Evolutionary conservation across 2,888 invertebrate genomes (phyloP).

Genomic region (Vanessa cardui): DNA sequence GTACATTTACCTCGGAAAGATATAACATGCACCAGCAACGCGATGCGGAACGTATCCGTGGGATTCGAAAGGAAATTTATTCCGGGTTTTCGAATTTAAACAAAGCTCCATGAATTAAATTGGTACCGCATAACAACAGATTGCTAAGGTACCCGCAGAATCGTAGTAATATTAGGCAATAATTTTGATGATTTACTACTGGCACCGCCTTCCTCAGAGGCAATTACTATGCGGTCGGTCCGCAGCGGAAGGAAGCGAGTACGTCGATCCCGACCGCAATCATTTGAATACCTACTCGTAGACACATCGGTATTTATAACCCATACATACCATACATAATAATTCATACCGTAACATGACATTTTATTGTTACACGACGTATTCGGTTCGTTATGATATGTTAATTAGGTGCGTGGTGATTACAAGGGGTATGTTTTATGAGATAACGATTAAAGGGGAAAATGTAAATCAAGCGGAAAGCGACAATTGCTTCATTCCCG

Average conservation of each 20-base stretch:
- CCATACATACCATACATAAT: conserved; percentile 45
- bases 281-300: conserved; percentile 74
- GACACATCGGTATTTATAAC: conserved; percentile 74
- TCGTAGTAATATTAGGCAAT: conserved; percentile 76
- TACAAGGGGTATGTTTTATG: conserved; percentile 37
- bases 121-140: conserved; percentile 67
- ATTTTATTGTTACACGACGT: conserved; percentile 66
- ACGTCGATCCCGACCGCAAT: conserved; percentile 77
- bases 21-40: conserved; percentile 45
- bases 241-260: conserved; percentile 75
- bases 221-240: conserved; percentile 78
- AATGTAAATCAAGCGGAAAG: conserved; percentile 30
- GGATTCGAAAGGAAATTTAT: conserved; percentile 61
- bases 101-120: conserved; percentile 67
- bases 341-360: conserved; percentile 72
- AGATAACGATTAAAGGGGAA: conserved; percentile 31
- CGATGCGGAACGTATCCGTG: conserved; percentile 50
- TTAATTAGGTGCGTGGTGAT: conserved; percentile 55
- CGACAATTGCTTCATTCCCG: conserved; percentile 23
- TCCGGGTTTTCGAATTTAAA: conserved; percentile 55
- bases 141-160: conserved; percentile 62
- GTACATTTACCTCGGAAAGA: conserved; percentile 42
- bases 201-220: conserved; percentile 64
- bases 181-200: conserved; percentile 79
- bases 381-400: conserved; percentile 54